Base-by-base conservation (phyloP, 2,113 vertebrate species). In the Phainopepla nitens region DNA sequence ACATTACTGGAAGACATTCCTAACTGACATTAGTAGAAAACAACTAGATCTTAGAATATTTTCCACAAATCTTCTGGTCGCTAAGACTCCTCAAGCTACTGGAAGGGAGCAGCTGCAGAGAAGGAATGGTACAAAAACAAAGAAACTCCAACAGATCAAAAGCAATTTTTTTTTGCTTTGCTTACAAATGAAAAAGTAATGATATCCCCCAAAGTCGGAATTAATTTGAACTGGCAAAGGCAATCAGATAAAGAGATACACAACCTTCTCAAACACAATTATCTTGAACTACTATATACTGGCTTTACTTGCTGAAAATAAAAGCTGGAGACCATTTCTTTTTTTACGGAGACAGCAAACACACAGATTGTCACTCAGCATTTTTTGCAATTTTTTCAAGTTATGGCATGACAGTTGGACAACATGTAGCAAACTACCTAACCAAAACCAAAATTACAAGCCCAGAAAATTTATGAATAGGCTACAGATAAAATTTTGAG, bases 21-120 rank as follows among this genome's bases (percentile, higher is more conserved):
- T 93, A 77, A 95, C 61, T n/a, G 25, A 94, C 82, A 65, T 79
- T 93, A 90, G 78, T 94, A 92, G 71, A 81, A 56, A 69, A 90
- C 82, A 84, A 93, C 53, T 95, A 91, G 90, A 83, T 82, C 77
- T 87, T 45, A 36, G 85, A 92, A 68, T 79, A 87, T 95, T 97
- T 97, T 94, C 60, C 83, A 82, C 62, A 96, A 94, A 95, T 92
- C 70, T 92, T 93, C 78, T 93, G 82, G 62, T 92, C 90, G 68
- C 87, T 92, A 93, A 83, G 84, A 80, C 82, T 89, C 75, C 89
- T 51, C 33, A 77, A 92, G 80, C 77, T 93, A 87, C 89, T 82
- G 71, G 92, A 97, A 94, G 83, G 58, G 90, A 97, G 97, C 94
- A 98, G 96, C 96, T 97, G 94, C 92, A 88, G 29, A 89, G 80